Base-by-base conservation (phyloP, 2,888 invertebrate genomes). In the Idaea aversata region DNA sequence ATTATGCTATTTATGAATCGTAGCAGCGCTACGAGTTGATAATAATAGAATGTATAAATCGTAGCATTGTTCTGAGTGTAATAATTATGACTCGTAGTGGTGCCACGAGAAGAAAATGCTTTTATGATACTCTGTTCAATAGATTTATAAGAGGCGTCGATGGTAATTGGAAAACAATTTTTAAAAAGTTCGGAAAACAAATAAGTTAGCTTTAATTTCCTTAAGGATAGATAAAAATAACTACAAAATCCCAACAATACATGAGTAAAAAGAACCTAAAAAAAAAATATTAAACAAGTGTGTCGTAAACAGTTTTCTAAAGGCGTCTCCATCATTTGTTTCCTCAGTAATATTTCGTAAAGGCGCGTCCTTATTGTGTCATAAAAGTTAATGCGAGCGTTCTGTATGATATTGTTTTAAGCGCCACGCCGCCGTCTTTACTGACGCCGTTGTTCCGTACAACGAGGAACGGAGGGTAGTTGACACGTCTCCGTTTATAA, bases 371-470 rank as follows among this genome's bases (percentile, higher is more conserved):
- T 81, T 77, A 80, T 79, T 78, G 80, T 77, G 76, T 72, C 74
- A 80, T 87, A 85, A 87, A 87, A 85, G 79, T 77, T 83, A 82
- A 87, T 76, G 80, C 78, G 66, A 70, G 68, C 81, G 71, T 79
- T 75, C 79, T 78, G 81, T 81, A 82, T 83, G 81, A 82, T 80
- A 82, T 86, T 87, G 82, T 86, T 84, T 82, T 77, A 78, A 80
- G 78, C 70, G 76, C 74, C 25, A 3, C 25, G 79, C 78, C 70
- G 76, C 47, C 47, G 47, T 47, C 47, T 47, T 47, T 47, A 47
- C 47, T 47, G 47, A 47, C 47, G 47, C 47, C 47, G 47, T 47
- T 47, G 47, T 47, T 10, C 10, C 36, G 25, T 36, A 7, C 36
- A 7, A 5, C 47, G 7, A 47, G 13, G 13, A 47, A 10, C 7